Percentiles rank a stretch among this genome's conserved stretches.
These are phyloP conservation scores for Syngnathoides biaculeatus DNA, from an alignment of 2,113 vertebrate species.

Conservation along the genomic window DNA sequence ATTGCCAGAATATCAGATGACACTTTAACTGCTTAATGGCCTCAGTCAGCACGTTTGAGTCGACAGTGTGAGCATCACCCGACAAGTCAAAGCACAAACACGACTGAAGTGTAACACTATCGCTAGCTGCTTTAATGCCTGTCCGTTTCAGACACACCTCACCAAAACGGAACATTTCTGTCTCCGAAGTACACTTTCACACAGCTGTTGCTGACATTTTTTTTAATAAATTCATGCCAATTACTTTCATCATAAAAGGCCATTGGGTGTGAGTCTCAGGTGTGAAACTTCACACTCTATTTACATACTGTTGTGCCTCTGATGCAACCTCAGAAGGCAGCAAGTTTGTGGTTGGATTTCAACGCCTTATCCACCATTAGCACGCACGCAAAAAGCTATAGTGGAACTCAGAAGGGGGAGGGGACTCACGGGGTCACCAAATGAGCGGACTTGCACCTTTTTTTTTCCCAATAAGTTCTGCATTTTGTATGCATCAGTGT, in stretches of 20 bases:
- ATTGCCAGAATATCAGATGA: not conserved
- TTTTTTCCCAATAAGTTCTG: not conserved
- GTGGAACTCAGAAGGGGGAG: not conserved
- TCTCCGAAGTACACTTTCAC: not conserved
- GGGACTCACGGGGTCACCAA: no score
- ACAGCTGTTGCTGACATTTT: not conserved
- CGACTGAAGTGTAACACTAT: not conserved
- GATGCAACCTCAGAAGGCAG: no score
- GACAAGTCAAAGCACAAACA: constrained; percentile 1
- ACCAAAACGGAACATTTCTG: not conserved
- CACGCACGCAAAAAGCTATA: not conserved
- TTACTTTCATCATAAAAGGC: not conserved
- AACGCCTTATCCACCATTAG: no score
- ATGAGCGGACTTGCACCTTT: not conserved
- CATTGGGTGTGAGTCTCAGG: not conserved
- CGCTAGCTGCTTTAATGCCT: not conserved
- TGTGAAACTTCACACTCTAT: not conserved
- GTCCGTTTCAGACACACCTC: not conserved
- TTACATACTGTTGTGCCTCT: no score
- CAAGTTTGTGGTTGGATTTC: no score
- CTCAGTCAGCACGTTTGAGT: not conserved
- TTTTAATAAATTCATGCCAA: not conserved
- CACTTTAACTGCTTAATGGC: not conserved
- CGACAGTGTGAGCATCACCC: not conserved
- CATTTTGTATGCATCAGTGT: not conserved